Conservation (phyloP, 2,113 vertebrate species). For the Charadrius vociferus region DNA sequence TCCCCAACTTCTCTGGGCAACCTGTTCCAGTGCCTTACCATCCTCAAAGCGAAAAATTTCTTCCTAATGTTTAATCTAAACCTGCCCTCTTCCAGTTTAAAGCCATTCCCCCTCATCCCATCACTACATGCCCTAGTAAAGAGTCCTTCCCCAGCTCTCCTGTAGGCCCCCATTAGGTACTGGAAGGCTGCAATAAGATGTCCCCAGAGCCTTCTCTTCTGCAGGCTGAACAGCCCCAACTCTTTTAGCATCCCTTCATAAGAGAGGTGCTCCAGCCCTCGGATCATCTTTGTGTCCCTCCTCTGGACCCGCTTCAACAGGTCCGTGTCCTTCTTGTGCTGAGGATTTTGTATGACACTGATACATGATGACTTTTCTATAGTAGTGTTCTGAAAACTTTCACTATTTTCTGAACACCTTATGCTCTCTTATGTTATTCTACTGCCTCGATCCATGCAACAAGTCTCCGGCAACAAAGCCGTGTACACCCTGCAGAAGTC, state of each 20-base stretch:
- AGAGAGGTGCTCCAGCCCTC: background rate
- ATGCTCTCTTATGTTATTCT: background rate
- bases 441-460: background rate
- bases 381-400: background rate
- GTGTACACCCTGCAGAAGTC: background rate
- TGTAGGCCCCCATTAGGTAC: background rate
- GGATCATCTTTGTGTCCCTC: background rate
- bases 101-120: background rate
- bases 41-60: background rate
- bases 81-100: background rate
- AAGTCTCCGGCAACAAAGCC: background rate
- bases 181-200: background rate
- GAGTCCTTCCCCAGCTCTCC: background rate
- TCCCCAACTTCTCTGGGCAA: background rate
- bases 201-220: background rate
- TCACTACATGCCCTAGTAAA: too few species aligned
- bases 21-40: background rate
- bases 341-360: background rate
- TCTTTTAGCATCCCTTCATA: background rate
- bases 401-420: background rate
- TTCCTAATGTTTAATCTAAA: background rate
- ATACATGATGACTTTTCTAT: background rate
- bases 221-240: background rate
- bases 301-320: background rate
- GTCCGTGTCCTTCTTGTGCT: background rate